Evolutionary conservation across 2,113 vertebrate genomes (phyloP).

Genomic region (Pachyramphus minor): DNA sequence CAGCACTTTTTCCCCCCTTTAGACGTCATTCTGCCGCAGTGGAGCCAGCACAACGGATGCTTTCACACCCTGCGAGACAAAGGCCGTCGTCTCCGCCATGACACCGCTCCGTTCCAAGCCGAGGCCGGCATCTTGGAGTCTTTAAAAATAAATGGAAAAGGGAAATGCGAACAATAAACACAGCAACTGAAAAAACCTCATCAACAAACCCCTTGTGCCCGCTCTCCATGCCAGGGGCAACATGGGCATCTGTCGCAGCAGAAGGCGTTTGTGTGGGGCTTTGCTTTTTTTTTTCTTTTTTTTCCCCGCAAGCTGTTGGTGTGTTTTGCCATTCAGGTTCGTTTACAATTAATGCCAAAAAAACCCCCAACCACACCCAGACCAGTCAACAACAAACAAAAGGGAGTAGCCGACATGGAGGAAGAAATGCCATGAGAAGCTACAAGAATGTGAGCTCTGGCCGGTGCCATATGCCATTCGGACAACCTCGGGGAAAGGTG

Average conservation of each 20-base stretch:
- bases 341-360: conserved; percentile 73
- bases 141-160: conserved; percentile 61
- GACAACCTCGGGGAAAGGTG: conserved; percentile 69
- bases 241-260: conserved; percentile 77
- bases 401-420: conserved; percentile 68
- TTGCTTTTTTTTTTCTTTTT: neutral
- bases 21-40: conserved; percentile 71
- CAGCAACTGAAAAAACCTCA: conserved; percentile 60
- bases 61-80: conserved; percentile 81
- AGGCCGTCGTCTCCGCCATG: conserved; percentile 80
- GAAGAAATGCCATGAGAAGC: conserved; percentile 70
- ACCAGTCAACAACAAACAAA: conserved; percentile 78
- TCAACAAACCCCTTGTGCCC: conserved; percentile 66
- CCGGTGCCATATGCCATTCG: conserved; percentile 68
- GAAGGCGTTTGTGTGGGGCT: conserved; percentile 63
- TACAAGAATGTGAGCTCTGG: conserved; percentile 56
- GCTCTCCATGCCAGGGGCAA: conserved; percentile 72
- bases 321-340: conserved; percentile 73
- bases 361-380: conserved; percentile 48
- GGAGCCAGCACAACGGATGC: conserved; percentile 75
- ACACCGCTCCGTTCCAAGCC: conserved; percentile 71
- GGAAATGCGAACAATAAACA: conserved; percentile 67
- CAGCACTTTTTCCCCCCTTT: conserved; percentile 68
- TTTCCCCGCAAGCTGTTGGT: conserved; percentile 55
- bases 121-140: conserved; percentile 73